Base-by-base conservation (phyloP, 2,113 vertebrate genomes). In the Cyprinodon tularosa region DNA sequence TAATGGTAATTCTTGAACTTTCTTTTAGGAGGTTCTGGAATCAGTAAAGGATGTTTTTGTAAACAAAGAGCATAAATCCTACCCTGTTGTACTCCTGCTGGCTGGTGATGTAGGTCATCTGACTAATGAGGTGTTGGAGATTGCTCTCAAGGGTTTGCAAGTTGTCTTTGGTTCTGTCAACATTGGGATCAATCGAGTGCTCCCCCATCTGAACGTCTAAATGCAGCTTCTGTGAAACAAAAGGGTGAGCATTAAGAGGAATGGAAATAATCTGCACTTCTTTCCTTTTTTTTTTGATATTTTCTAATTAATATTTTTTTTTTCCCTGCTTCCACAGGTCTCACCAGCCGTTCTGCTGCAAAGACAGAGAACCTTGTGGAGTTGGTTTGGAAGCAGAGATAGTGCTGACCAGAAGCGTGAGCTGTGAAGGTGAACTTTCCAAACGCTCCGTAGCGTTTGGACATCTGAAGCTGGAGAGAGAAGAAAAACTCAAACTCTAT, bases 41-140 rank as follows among this genome's bases (percentile, higher is more conserved):
- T 42, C 42, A 42, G 9, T 42, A 50, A 36, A 4, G 2, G 3
- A 29, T 15, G 39, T 29, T 3, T 38, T 53, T 17, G 3, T 53
- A 2, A 68, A 60, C 1, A 29, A 3, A 45, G 2, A 13, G 10
- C 14, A 7, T 62, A 40, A 37, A 37, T 39, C 89, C 42, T 96
- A 97, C 96, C 91, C 96, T 95, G 80, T 97, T 96, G 86, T 96
- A 97, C 77, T 95, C 92, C 85, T 99, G 97, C 73, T 96, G 96
- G 82, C 85, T 97, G 78, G 88, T 82, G 81, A 98, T 95, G 15
- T 96, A 95, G 50, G 88, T 74, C 75, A 96, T 94, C 92, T 97
- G 93, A 81, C 96, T 94, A 17, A 89, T 91, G 29, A 98, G 92
- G 76, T 97, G 94, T 37, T 85, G 91, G 59, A 98, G 89, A 83